A percentile compares a stretch with the other conserved stretches of the same genome.
Conservation (phyloP, 2,888 invertebrate genomes). For the Autographa pulchrina region DNA sequence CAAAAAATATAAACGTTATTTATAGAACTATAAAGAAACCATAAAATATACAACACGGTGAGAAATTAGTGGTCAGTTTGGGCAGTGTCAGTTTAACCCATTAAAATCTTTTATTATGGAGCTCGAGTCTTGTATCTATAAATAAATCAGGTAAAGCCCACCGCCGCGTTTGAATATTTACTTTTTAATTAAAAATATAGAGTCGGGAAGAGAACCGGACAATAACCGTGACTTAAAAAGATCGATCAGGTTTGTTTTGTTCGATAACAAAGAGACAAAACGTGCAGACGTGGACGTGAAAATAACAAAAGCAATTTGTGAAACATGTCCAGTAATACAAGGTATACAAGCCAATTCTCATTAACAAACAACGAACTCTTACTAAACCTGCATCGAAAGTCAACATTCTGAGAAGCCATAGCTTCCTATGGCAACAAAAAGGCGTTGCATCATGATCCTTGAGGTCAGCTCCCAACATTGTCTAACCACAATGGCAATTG, state of each 20-base stretch:
- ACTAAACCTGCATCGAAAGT: constrained; percentile 56
- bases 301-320: constrained; percentile 16
- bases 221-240: background rate
- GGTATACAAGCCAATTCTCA: constrained; percentile 2
- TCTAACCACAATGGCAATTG: constrained; percentile 87
- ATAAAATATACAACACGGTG: constrained; percentile 28
- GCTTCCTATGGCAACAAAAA: constrained; percentile 63
- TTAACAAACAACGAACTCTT: constrained; percentile 4
- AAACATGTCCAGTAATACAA: background rate
- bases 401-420: constrained; percentile 67
- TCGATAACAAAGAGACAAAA: background rate
- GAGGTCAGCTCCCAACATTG: constrained; percentile 88
- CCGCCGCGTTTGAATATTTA: background rate
- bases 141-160: background rate
- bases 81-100: constrained; percentile 24
- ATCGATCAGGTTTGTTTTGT: background rate
- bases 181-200: constrained; percentile 1
- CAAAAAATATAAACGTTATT: constrained; percentile 61
- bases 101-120: constrained; percentile 34
- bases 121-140: constrained; percentile 7
- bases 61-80: constrained; percentile 13
- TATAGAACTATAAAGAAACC: constrained; percentile 22
- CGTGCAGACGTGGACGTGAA: background rate
- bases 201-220: background rate
- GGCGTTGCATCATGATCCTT: constrained; percentile 78